Base-by-base conservation (phyloP, 2,797 vertebrate species). In the Hemitrygon akajei region DNA sequence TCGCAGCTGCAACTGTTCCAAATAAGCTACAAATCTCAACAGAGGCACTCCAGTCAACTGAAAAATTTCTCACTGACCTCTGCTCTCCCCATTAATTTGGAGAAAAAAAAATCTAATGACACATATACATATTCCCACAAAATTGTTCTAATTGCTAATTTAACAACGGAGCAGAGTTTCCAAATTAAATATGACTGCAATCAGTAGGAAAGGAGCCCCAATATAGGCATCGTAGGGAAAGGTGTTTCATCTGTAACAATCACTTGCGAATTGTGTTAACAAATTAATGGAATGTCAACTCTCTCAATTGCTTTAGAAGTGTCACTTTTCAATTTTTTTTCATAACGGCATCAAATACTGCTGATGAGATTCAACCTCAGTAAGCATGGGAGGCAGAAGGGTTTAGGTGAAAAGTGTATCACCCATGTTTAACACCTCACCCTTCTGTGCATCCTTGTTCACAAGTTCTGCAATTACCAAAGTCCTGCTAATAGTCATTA, bases 101-200 rank as follows among this genome's bases (percentile, higher is more conserved):
- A 98, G 97, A 97, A 89, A 25, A 73, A 97, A 97, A 98, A 97
- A 47, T 47, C 98, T 98, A 98, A 98, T 98, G 98, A 98, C 98
- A 99, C 97, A 98, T 97, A 98, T 98, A 98, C 98, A 98, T 98
- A 98, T 98, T 98, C 97, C 97, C 97, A 97, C 96, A 98, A 98
- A 98, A 98, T 98, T 98, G 98, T 98, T 98, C 97, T 98, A 99
- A 99, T 99, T 99, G 98, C 98, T 98, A 98, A 99, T 99, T 98
- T 98, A 97, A 98, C 96, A 96, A 98, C 98, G 97, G 98, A 98
- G 97, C 96, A 97, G 96, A 94, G 97, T 97, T 98, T 98, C 97
- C 97, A 98, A 98, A 98, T 98, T 97, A 98, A 98, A 98, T 97
- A 97, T 97, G 98, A 98, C 97, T 98, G 96, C 94, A 96, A 96